Evolutionary conservation across 2,797 vertebrate species (phyloP).

Genomic region (Telmatherina bonti): DNA sequence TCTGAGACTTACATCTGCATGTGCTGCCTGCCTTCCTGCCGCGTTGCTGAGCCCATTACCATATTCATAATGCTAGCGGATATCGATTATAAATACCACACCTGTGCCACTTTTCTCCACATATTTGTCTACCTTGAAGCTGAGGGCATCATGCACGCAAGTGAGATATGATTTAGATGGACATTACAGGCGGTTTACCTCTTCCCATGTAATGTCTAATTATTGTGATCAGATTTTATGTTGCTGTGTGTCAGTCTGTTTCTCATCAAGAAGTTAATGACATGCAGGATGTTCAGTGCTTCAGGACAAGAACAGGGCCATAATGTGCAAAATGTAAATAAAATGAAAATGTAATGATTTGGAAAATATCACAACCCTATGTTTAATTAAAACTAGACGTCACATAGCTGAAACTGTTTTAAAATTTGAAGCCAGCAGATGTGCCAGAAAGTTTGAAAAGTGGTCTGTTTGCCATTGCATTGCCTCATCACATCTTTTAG

Average conservation of each 20-base stretch:
- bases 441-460: background rate
- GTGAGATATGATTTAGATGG: constrained; percentile 42
- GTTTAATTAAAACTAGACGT: background rate
- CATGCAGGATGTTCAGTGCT: constrained; percentile 21
- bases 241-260: constrained; percentile 50
- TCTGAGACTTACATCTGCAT: constrained; percentile 77
- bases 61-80: constrained; percentile 79
- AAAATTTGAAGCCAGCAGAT: background rate
- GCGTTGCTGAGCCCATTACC: constrained; percentile 73
- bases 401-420: background rate
- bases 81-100: constrained; percentile 80
- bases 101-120: constrained; percentile 72
- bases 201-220: constrained; percentile 55
- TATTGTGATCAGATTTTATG: constrained; percentile 54
- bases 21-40: constrained; percentile 64
- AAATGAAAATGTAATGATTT: background rate
- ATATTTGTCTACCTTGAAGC: constrained; percentile 22
- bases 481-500: background rate
- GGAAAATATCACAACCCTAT: background rate
- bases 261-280: constrained; percentile 39
- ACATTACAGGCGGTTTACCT: constrained; percentile 47
- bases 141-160: constrained; percentile 14
- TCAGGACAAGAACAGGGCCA: constrained; percentile 36
- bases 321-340: background rate
- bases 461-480: background rate